phyloP scores from a whole-genome alignment of 2,113 vertebrate species.

The Spheniscus mendiculus region DNA sequence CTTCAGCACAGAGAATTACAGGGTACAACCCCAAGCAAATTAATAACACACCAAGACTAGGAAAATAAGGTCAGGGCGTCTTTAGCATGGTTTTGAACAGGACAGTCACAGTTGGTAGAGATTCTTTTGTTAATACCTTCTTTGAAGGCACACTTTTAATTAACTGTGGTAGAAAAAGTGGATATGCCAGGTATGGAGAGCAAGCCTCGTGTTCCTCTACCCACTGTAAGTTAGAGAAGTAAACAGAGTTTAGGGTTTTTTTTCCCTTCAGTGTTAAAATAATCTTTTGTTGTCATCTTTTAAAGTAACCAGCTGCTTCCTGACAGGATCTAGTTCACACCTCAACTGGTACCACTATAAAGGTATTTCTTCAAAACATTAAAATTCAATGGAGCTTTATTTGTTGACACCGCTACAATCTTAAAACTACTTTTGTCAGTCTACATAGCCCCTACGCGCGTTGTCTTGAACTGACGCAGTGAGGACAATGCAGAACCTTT shows the following conservation, averaged over 20 bases:
- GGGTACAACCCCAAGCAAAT: slow-evolving; percentile 49
- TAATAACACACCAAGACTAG: slow-evolving; percentile 34
- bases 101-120: background rate
- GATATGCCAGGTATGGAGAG: background rate
- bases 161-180: background rate
- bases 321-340: background rate
- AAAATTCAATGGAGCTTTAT: background rate
- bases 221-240: background rate
- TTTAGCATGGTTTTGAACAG: slow-evolving; percentile 17
- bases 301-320: background rate
- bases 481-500: background rate
- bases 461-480: background rate
- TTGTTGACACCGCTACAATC: background rate
- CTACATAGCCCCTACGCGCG: background rate
- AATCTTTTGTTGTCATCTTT: background rate
- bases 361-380: background rate
- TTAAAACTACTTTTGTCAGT: background rate
- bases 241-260: background rate
- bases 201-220: background rate
- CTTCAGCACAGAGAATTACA: slow-evolving; percentile 55
- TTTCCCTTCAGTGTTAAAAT: background rate
- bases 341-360: background rate
- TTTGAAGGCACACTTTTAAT: slow-evolving; percentile 1
- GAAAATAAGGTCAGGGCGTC: slow-evolving; percentile 49
- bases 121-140: background rate